These are phyloP conservation scores for Lamprotornis superbus DNA, from an alignment of 2,113 vertebrate species.

Conservation along the genomic window DNA sequence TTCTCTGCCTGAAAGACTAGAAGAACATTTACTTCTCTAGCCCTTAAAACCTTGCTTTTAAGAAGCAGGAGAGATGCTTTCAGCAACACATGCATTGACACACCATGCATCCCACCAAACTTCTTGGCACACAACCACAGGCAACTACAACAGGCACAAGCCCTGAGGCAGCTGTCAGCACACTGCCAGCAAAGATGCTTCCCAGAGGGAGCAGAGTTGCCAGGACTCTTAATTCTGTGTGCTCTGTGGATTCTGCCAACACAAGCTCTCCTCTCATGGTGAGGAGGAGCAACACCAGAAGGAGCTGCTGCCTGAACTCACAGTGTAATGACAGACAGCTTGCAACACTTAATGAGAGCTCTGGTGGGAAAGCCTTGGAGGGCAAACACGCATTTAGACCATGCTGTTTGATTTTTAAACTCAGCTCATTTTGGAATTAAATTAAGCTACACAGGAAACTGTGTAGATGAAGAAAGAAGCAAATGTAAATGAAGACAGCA, in stretches of 20 bases:
- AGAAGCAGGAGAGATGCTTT: not conserved
- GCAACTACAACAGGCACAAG: not conserved
- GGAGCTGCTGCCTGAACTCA: not conserved
- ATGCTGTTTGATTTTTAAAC: not conserved
- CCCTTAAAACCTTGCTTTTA: not conserved
- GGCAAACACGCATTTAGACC: not conserved
- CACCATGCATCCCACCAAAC: not conserved
- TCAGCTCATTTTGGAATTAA: not conserved
- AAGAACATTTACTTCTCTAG: not conserved
- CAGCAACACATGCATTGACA: not conserved
- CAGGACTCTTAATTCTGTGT: not conserved
- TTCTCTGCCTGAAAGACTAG: not conserved
- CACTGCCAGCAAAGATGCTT: not conserved
- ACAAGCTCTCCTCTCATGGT: not conserved
- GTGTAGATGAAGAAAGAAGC: not conserved
- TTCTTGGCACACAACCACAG: accelerated
- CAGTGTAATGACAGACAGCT: not conserved
- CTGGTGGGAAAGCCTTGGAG: not conserved
- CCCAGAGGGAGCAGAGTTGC: not conserved
- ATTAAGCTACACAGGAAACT: not conserved
- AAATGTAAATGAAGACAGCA: not conserved
- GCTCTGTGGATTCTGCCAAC: not conserved
- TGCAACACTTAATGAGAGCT: not conserved
- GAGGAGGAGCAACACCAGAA: not conserved
- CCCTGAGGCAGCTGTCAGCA: not conserved